Evolutionary conservation across 1,140 invertebrate species (phyloP).

Genomic region (Lutraria rhynchaena): DNA sequence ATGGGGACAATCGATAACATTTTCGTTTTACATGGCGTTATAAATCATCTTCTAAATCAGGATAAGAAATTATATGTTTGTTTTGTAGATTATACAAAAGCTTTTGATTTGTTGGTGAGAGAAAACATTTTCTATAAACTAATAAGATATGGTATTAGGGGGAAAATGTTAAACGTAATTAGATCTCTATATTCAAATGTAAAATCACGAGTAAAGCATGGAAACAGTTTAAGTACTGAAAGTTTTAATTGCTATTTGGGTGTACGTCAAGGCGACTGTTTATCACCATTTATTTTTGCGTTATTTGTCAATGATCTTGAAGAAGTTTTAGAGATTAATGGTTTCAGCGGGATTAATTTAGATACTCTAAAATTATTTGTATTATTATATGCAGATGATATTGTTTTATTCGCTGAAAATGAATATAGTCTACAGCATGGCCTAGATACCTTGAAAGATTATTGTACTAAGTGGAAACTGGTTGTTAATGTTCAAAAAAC

Average conservation of each 20-base stretch:
- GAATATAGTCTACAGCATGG: background rate
- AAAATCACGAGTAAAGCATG: conserved; percentile 6
- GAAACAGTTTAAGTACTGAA: background rate
- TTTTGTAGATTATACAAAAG: conserved; percentile 14
- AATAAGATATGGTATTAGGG: conserved; percentile 8
- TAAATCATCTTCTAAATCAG: conserved; percentile 6
- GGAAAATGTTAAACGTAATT: conserved; percentile 20
- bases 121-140: conserved; percentile 8
- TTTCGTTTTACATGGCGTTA: background rate
- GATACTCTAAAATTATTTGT: background rate
- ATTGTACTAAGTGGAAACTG: background rate
- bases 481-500: background rate
- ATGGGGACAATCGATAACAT: conserved; percentile 6
- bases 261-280: conserved; percentile 18
- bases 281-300: conserved; percentile 28
- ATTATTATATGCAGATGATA: conserved; percentile 28
- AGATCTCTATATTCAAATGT: conserved; percentile 7
- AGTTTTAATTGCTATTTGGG: background rate
- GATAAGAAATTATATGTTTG: conserved; percentile 13
- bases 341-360: background rate
- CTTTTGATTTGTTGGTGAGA: background rate
- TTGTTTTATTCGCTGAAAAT: background rate
- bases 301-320: conserved; percentile 9
- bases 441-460: background rate
- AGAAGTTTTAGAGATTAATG: background rate